phyloP scores from a whole-genome alignment of 2,113 vertebrate genomes.

The Pteruthius melanotis region DNA sequence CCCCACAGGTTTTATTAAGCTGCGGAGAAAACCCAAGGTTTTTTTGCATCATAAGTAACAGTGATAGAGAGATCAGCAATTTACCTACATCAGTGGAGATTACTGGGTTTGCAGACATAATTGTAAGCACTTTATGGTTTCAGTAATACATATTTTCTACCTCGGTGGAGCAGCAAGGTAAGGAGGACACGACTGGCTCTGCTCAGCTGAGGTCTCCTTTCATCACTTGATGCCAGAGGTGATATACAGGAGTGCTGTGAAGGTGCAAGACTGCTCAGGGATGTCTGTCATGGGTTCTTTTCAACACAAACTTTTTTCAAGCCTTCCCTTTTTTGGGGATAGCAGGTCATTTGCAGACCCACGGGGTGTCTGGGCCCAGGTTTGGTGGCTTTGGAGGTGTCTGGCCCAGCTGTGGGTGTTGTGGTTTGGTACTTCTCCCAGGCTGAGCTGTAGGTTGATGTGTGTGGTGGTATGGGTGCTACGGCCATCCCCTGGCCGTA shows the following conservation, averaged over 20 bases:
- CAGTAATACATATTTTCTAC: neutral
- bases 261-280: neutral
- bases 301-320: neutral
- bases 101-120: neutral
- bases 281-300: neutral
- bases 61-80: slow-evolving; percentile 36
- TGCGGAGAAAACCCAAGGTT: neutral
- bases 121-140: neutral
- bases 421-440: neutral
- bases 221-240: neutral
- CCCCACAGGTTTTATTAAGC: slow-evolving; percentile 39
- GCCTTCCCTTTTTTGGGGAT: neutral
- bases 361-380: neutral
- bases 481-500: too few species aligned
- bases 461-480: neutral
- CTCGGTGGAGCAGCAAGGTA: neutral
- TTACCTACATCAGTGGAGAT: neutral
- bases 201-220: neutral
- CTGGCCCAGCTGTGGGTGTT: neutral
- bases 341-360: neutral
- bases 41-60: slow-evolving; percentile 13
- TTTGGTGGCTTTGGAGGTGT: neutral
- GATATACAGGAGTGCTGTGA: neutral
- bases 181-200: neutral
- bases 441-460: neutral